phyloP scores from a whole-genome alignment of 2,797 vertebrate species.

The Semotilus atromaculatus region DNA sequence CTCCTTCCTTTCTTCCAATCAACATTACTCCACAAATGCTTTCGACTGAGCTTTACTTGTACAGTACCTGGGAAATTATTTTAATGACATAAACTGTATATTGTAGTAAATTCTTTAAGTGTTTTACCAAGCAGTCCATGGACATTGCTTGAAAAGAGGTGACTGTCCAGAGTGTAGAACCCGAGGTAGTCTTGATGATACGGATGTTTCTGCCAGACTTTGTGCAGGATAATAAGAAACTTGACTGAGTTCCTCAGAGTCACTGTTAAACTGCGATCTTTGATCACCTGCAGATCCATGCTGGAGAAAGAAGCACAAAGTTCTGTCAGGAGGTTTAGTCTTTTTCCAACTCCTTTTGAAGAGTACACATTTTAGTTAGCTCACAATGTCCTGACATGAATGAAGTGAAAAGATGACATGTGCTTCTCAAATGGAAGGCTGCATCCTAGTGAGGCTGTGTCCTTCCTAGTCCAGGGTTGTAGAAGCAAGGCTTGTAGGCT shows the following conservation, averaged over 20 bases:
- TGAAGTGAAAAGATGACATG: background rate
- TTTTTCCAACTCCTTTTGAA: background rate
- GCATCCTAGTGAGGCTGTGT: background rate
- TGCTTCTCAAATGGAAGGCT: background rate
- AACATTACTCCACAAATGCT: background rate
- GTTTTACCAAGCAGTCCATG: constrained; percentile 90
- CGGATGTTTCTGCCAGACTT: constrained; percentile 84
- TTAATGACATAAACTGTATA: background rate
- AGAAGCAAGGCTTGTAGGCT: background rate
- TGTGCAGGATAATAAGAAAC: constrained; percentile 87
- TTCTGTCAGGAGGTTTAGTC: background rate
- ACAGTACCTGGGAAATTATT: background rate
- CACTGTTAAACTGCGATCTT: constrained; percentile 80
- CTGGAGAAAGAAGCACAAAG: constrained; percentile 65
- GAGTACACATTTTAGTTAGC: constrained; percentile 66
- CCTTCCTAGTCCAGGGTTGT: background rate
- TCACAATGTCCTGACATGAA: constrained; percentile 78
- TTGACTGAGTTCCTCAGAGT: constrained; percentile 80
- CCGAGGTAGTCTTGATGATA: constrained; percentile 86
- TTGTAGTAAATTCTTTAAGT: background rate
- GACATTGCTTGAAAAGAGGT: constrained; percentile 81
- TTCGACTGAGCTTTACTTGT: background rate
- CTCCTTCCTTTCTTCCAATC: background rate
- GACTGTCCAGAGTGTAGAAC: constrained; percentile 86
- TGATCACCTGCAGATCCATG: constrained; percentile 80